Conservation (phyloP, 2,888 invertebrate species). For the Pardosa pseudoannulata region DNA sequence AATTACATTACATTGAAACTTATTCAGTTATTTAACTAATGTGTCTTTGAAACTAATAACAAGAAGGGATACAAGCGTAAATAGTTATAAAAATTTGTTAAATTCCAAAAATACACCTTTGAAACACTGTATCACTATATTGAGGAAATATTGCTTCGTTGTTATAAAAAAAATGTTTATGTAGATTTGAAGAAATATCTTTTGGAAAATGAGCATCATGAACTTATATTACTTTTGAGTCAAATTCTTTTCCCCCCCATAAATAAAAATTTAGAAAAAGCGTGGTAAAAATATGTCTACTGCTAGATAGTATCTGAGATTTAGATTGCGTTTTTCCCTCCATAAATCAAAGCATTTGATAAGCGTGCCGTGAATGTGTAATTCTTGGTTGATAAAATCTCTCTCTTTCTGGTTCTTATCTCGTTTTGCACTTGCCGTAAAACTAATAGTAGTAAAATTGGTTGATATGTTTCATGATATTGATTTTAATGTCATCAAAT, state of each 20-base stretch:
- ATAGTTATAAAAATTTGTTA: too few species aligned
- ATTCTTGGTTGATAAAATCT: background rate
- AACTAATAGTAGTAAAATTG: background rate
- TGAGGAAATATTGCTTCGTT: too few species aligned
- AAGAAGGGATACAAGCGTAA: too few species aligned
- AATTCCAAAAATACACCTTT: too few species aligned
- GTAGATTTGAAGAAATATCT: too few species aligned
- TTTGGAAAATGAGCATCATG: too few species aligned
- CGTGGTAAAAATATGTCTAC: background rate
- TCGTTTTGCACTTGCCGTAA: background rate
- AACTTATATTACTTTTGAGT: too few species aligned
- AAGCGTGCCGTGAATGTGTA: slow-evolving; percentile 9
- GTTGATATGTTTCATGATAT: slow-evolving; percentile 5
- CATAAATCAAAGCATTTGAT: background rate
- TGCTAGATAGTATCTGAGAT: background rate
- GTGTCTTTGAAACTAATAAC: too few species aligned
- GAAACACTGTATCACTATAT: too few species aligned
- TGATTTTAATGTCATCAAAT: background rate
- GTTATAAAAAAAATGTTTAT: too few species aligned
- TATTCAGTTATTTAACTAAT: too few species aligned
- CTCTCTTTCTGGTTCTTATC: background rate
- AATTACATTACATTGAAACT: too few species aligned
- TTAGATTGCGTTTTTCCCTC: background rate
- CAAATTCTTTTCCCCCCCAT: background rate
- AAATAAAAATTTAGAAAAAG: background rate